phyloP scores from a whole-genome alignment of 1,140 invertebrate species.

The Chrysopa pallens region DNA sequence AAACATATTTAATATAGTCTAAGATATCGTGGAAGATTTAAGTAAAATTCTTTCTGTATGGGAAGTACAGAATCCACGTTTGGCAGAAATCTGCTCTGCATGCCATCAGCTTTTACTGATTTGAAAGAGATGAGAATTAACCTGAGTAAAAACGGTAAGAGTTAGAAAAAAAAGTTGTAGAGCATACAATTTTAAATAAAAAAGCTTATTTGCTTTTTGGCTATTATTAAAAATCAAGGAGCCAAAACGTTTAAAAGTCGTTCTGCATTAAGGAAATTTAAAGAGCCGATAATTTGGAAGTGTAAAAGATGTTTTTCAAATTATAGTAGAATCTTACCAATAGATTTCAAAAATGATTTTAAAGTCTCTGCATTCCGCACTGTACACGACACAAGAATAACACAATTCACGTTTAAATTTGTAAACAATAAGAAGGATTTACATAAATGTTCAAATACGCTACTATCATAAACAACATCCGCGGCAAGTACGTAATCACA shows the following conservation, averaged over 20 bases:
- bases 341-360: conserved; percentile 20
- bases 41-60: too few relatives aligned
- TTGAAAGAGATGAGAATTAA: too few relatives aligned
- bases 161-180: neutral
- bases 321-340: conserved; percentile 24
- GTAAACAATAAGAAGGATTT: conserved; percentile 20
- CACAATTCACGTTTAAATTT: conserved; percentile 12
- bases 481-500: conserved; percentile 30
- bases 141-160: too few relatives aligned
- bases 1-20: too few relatives aligned
- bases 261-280: too few relatives aligned
- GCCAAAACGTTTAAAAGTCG: too few relatives aligned
- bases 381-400: conserved; percentile 27
- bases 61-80: too few relatives aligned
- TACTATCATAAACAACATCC: conserved; percentile 31
- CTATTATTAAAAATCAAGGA: neutral
- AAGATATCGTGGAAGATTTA: too few relatives aligned
- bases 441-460: conserved; percentile 21
- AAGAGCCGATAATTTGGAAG: too few relatives aligned
- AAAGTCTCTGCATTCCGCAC: conserved; percentile 29
- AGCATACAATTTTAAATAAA: neutral
- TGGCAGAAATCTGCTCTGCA: too few relatives aligned
- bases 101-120: too few relatives aligned
- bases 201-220: neutral
- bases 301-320: conserved; percentile 1